Percentiles rank a stretch among this genome's conserved stretches.
phyloP scores from a whole-genome alignment of 2,797 vertebrate genomes.

The Emydoidea blandingii region DNA sequence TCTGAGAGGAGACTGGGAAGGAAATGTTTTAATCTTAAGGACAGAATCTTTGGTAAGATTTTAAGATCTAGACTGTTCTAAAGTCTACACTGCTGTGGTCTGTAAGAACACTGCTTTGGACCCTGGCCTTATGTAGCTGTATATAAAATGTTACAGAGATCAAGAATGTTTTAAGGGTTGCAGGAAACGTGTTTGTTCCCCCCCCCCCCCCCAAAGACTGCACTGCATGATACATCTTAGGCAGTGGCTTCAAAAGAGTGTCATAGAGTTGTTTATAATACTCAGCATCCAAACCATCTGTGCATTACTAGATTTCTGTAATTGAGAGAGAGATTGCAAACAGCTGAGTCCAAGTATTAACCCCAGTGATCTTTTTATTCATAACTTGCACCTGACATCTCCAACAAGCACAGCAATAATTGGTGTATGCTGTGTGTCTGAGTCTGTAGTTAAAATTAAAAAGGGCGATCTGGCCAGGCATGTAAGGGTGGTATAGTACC shows the following conservation, averaged over 20 bases:
- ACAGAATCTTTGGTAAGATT: background rate
- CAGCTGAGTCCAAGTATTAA: slow-evolving; percentile 67
- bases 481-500: background rate
- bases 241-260: background rate
- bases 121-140: background rate
- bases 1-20: slow-evolving; percentile 16
- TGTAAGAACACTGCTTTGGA: slow-evolving; percentile 51
- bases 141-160: background rate
- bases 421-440: slow-evolving; percentile 36
- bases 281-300: slow-evolving; percentile 44
- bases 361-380: slow-evolving; percentile 33
- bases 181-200: background rate
- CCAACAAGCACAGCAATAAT: slow-evolving; percentile 26
- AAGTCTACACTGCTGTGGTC: background rate
- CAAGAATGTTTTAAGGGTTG: background rate
- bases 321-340: slow-evolving; percentile 57
- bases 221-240: background rate
- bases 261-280: background rate
- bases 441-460: slow-evolving; percentile 56
- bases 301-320: background rate
- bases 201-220: fast-evolving
- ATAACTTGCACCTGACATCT: slow-evolving; percentile 47
- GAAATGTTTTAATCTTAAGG: slow-evolving; percentile 4
- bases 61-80: slow-evolving; percentile 17
- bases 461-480: fast-evolving